Evolutionary conservation across 2,797 vertebrate genomes (phyloP).

Genomic region (Oreochromis grahami): DNA sequence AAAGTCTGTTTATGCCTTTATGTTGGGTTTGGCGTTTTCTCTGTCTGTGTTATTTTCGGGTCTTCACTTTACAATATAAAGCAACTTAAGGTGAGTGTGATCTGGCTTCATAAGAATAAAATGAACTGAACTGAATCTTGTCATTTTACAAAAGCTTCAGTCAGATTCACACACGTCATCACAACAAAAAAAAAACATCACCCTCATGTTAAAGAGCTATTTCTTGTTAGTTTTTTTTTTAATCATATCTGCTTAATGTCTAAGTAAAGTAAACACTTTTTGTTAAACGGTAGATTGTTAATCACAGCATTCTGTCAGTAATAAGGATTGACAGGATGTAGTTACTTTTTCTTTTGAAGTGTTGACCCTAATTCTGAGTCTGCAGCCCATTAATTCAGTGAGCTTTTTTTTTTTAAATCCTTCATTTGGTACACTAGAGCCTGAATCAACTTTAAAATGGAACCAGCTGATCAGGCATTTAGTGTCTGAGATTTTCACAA

Average conservation of each 20-base stretch:
- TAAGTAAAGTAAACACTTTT: background rate
- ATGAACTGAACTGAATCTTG: background rate
- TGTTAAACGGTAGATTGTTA: background rate
- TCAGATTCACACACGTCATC: background rate
- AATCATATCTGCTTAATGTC: background rate
- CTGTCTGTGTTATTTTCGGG: too few relatives aligned
- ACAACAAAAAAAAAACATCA: background rate
- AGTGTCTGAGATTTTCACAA: background rate
- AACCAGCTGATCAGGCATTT: background rate
- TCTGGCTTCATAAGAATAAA: background rate
- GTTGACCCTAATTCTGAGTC: background rate
- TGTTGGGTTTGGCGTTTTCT: background rate
- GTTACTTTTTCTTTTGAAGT: background rate
- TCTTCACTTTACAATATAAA: background rate
- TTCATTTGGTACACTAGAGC: background rate
- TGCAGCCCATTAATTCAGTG: background rate
- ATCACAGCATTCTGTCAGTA: background rate
- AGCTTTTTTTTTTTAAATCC: background rate
- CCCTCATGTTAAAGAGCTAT: background rate
- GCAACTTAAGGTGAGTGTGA: background rate
- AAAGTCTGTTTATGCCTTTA: background rate
- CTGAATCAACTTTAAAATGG: background rate
- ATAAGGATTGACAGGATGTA: background rate
- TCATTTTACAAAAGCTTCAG: background rate
- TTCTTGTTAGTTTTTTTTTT: background rate